Evolutionary conservation across 2,888 invertebrate genomes (phyloP).

Genomic region (Adelognathus sp.): DNA sequence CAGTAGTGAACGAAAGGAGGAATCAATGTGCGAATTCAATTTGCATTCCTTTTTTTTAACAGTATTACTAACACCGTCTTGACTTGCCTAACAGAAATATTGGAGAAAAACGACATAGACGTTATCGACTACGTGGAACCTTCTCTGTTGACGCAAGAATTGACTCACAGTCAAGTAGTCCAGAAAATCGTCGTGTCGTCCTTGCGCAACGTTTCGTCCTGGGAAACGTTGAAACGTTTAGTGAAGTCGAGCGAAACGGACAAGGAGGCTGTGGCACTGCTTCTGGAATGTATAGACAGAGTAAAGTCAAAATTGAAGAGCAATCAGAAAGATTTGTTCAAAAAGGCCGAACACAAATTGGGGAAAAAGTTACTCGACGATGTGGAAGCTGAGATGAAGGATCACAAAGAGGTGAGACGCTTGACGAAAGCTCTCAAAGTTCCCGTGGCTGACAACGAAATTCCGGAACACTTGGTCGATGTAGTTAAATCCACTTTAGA

Average conservation of each 20-base stretch:
- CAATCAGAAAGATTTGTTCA: conserved; percentile 65
- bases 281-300: conserved; percentile 70
- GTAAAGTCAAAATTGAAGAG: conserved; percentile 64
- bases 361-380: conserved; percentile 62
- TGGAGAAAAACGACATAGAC: conserved; percentile 66
- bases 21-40: too few species aligned
- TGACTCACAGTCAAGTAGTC: conserved; percentile 55
- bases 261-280: conserved; percentile 49
- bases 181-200: conserved; percentile 68
- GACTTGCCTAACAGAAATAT: conserved; percentile 64
- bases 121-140: conserved; percentile 67
- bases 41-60: too few species aligned
- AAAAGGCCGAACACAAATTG: conserved; percentile 69
- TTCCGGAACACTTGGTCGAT: conserved; percentile 63
- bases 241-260: conserved; percentile 50
- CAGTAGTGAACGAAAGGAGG: too few species aligned
- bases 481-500: conserved; percentile 61
- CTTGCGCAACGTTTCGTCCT: conserved; percentile 61
- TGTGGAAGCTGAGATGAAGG: conserved; percentile 57
- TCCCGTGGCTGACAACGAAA: conserved; percentile 56
- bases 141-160: conserved; percentile 60
- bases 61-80: too few species aligned
- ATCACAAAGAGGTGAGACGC: conserved; percentile 65
- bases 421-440: conserved; percentile 69
- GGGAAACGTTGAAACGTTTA: conserved; percentile 60